Evolutionary conservation across 2,888 invertebrate genomes (phyloP), one percentile per base, ranked within the genome.

Genomic region (Xanthorhoe designata): DNA sequence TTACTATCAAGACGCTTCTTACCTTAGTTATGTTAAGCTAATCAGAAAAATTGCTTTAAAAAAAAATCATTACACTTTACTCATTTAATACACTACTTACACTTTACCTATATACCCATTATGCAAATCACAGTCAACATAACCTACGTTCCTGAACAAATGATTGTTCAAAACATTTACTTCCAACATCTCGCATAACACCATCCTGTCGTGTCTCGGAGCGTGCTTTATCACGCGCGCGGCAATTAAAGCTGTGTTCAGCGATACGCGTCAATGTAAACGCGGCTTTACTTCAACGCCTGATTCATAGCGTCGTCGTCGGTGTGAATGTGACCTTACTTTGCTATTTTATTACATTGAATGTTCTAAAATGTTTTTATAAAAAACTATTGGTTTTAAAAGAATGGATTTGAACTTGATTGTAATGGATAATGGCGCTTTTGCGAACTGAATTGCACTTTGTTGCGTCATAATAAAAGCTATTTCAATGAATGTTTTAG

Each of bases 201-300:
- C 62, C 62, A 9, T 64, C 61, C 68, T 49, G 52, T 42, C 54
- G 13, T 47, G 62, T 61, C 60, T 53, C 57, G 56, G 19, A 42
- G 61, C 65, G 69, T 69, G 65, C 69, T 69, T 56, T 69, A 69
- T 69, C 69, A 60, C 69, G 19, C 61, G 58, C 50, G 24, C 51
- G 15, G 60, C 60, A 69, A 66, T 69, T 66, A 69, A 52, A 60
- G 69, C 69, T 66, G 60, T 69, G 69, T 69, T 69, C 55, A 62
- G 59, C 61, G 68, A 68, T 65, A 66, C 62, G 62, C 58, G 38
- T 49, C 59, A 64, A 47, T 68, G 68, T 68, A 65, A 49, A 68
- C 64, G 57, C 59, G 35, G 65, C 65, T 62, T 69, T 63, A 62
- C 53, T 49, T 59, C 17, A 49, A 32, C 50, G 56, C 29, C 47